phyloP scores from a whole-genome alignment of 2,888 invertebrate genomes.

The Lasiommata megera region DNA sequence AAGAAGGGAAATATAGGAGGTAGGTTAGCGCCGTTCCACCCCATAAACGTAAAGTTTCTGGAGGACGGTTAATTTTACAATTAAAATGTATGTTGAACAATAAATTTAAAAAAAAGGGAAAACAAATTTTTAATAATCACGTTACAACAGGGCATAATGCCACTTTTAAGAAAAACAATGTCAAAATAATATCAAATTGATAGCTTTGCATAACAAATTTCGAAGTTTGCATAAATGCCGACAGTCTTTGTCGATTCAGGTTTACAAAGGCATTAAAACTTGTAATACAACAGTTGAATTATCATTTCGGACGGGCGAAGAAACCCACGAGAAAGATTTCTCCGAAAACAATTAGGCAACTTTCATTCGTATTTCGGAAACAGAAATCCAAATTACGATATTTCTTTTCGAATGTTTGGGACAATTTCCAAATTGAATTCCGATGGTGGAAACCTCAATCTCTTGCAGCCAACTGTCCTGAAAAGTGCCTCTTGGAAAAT shows the following conservation, averaged over 20 bases:
- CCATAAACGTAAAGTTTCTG: too few relatives aligned
- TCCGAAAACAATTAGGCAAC: conserved; percentile 19
- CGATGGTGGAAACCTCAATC: not conserved
- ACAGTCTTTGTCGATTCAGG: not conserved
- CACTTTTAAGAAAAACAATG: not conserved
- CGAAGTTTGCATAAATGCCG: not conserved
- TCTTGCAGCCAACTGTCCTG: not conserved
- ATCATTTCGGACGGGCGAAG: conserved; percentile 11
- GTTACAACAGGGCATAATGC: not conserved
- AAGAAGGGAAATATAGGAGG: too few relatives aligned
- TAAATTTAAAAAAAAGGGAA: too few relatives aligned
- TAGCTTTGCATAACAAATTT: conserved; percentile 8
- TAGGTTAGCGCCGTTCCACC: too few relatives aligned
- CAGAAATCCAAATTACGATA: conserved; percentile 12
- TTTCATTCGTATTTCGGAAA: conserved; percentile 18
- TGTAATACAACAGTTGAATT: conserved; percentile 21
- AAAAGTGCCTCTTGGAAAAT: not conserved
- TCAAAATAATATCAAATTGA: conserved; percentile 5
- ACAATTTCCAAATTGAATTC: not conserved
- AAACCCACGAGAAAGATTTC: conserved; percentile 6
- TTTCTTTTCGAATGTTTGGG: not conserved
- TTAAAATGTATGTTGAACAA: too few relatives aligned
- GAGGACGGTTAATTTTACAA: too few relatives aligned
- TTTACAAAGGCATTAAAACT: conserved; percentile 22
- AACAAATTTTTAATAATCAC: not conserved